Base-by-base conservation (phyloP, 92 coral and sea anemone species). In the Epizoanthus stellaris region DNA sequence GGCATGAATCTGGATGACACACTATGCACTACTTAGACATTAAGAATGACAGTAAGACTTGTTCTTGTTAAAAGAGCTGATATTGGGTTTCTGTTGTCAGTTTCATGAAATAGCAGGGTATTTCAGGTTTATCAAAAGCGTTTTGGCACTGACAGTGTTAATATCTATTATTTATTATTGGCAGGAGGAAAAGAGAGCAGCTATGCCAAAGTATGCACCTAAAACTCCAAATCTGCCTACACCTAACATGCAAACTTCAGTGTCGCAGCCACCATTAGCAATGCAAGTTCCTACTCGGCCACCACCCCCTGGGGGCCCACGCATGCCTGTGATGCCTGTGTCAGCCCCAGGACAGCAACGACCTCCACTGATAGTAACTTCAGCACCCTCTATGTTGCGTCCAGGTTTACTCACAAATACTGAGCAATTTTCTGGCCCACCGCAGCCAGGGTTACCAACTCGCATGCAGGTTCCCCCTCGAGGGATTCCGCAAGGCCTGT, bases 111-210 rank as follows among this genome's bases (percentile, higher is more conserved):
- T 52, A 52, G 75, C 75, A 10, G 13, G 6, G 21, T 36, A 7
- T 66, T 21, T 21, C 30, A 66, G 30, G 30, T 15, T 30, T 66
- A 8, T 36, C 30, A 21, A 21, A 8, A 66, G 30, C 11, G 39
- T 66, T 66, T 73, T 53, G 15, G 6, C 19, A 36, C 4, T 43
- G 19, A 54, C 62, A 59, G 14, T 52, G 42, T 20, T 63, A 45
- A 20, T 85, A 12, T 6, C 14, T 13, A 13, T 12, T 0, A 6
- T 73, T 82, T 39, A 25, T 39, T 64, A 21, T 20, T 52, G 53
- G 19, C 79, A 96, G 99, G 99, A 96, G 85, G 98, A 96, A 87
- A 91, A 95, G 64, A 82, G 96, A 67, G 99, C 99, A 65, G 60
- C 93, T 6, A 72, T 94, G 67, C 90, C 96, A 15, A 93, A 93